Percentiles rank a stretch among this genome's conserved stretches.
Conservation (phyloP, 2,888 invertebrate species). For the Macropis europaea region DNA sequence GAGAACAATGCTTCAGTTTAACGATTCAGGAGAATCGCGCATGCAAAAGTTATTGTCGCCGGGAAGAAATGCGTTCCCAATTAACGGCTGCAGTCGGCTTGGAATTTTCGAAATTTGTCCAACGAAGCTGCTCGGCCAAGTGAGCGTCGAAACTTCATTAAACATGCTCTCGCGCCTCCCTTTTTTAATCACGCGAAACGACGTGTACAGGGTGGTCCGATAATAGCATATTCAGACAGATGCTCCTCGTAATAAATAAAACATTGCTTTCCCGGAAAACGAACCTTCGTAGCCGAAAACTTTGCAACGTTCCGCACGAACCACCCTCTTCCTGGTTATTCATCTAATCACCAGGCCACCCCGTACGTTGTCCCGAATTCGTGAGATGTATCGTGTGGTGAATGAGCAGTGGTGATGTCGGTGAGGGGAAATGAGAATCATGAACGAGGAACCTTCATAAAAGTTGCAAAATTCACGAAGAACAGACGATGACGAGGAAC, state of each 20-base stretch:
- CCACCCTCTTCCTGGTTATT: too few relatives aligned
- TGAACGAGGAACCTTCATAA: not conserved
- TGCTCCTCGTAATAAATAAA: too few relatives aligned
- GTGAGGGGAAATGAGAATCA: constrained; percentile 23
- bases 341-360: too few relatives aligned
- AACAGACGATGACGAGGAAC: constrained; percentile 7
- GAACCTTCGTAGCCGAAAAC: too few relatives aligned
- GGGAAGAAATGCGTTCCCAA: constrained; percentile 33
- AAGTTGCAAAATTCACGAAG: not conserved
- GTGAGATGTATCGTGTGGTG: constrained; percentile 44
- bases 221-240: too few relatives aligned
- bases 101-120: constrained; percentile 19
- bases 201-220: too few relatives aligned
- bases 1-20: too few relatives aligned
- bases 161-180: constrained; percentile 14
- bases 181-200: constrained; percentile 37
- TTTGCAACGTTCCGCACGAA: too few relatives aligned
- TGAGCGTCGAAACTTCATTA: constrained; percentile 31
- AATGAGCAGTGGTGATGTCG: constrained; percentile 43
- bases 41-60: too few relatives aligned
- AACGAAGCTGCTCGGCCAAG: constrained; percentile 7
- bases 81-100: constrained; percentile 8
- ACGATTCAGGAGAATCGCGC: too few relatives aligned
- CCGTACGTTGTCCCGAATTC: constrained; percentile 20
- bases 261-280: too few relatives aligned